Conservation (phyloP, 2,113 vertebrate species). For the human (Homo sapiens) region GRCh38 chr12:89284501-89285000, state of each 20-base stretch:
- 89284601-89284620: neutral
- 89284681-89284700: neutral
- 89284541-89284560: neutral
- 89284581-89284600: neutral
- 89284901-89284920: neutral
- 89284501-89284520: slow-evolving; percentile 34
- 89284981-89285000: neutral
- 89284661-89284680: neutral
- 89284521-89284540: slow-evolving; percentile 27
- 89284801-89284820: neutral
- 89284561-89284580: neutral
- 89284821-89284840: neutral
- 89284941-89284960: neutral
- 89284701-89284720: neutral
- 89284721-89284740: neutral
- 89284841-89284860: neutral
- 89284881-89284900: neutral
- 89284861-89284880: neutral
- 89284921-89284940: neutral
- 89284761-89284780: neutral
- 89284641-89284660: neutral
- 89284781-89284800: neutral
- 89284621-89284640: neutral
- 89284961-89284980: neutral
- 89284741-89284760: neutral